phyloP scores from a whole-genome alignment of 1,140 invertebrate species.

The Tenebrio molitor region DNA sequence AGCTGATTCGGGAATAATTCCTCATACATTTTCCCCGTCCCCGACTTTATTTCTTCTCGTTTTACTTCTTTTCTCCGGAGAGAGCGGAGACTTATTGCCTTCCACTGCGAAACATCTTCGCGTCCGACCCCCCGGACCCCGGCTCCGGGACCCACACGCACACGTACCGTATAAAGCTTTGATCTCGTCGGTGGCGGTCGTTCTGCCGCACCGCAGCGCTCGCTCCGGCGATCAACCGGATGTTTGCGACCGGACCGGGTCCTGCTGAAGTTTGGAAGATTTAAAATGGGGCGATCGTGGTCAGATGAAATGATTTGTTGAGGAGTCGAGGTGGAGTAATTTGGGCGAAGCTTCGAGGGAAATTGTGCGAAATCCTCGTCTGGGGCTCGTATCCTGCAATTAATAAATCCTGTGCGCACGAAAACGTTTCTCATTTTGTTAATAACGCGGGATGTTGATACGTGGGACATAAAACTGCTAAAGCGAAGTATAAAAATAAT shows the following conservation, averaged over 20 bases:
- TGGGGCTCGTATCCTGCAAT: no score
- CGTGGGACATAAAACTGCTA: constrained; percentile 22
- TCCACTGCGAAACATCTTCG: constrained; percentile 58
- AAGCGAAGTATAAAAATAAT: constrained; percentile 44
- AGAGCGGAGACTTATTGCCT: constrained; percentile 60
- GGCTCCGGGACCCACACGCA: constrained; percentile 45
- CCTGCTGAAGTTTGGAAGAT: no score
- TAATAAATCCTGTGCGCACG: not conserved
- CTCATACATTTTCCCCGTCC: constrained; percentile 61
- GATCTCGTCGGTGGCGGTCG: constrained; percentile 30
- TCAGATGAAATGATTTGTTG: no score
- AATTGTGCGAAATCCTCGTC: no score
- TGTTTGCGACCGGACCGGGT: no score
- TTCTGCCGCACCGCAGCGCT: constrained; percentile 16
- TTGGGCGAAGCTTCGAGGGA: no score
- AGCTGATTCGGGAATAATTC: constrained; percentile 64
- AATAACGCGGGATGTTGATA: constrained; percentile 37
- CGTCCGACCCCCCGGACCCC: constrained; percentile 31
- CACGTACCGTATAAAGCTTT: constrained; percentile 17
- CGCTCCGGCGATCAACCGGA: no score
- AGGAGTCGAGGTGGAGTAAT: no score
- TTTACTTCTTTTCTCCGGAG: constrained; percentile 56
- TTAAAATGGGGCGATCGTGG: no score
- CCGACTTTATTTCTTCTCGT: constrained; percentile 59
- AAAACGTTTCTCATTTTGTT: constrained; percentile 32